Evolutionary conservation across 2,113 vertebrate species (phyloP).

Genomic region (Hyla sarda): DNA sequence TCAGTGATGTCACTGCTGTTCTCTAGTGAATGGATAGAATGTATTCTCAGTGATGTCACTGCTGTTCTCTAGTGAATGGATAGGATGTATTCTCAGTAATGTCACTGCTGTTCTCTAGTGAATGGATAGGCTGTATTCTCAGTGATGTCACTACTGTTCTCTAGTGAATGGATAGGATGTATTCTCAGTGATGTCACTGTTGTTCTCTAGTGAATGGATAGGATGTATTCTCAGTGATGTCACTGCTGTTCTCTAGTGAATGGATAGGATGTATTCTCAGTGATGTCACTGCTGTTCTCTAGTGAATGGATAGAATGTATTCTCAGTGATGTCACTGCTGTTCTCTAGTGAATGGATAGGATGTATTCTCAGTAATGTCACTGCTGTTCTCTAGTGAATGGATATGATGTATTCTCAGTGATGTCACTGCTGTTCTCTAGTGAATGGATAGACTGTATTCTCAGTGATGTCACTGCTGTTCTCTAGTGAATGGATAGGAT

Average conservation of each 20-base stretch:
- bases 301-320: neutral
- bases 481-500: neutral
- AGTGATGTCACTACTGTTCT: neutral
- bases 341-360: neutral
- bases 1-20: neutral
- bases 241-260: neutral
- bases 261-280: neutral
- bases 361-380: neutral
- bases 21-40: neutral
- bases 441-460: neutral
- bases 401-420: neutral
- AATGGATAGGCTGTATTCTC: neutral
- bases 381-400: neutral
- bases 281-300: neutral
- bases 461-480: neutral
- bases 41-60: neutral
- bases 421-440: neutral
- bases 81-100: neutral
- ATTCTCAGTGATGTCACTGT: neutral
- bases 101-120: neutral
- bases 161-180: neutral
- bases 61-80: neutral
- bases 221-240: neutral
- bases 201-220: neutral
- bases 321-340: neutral